Evolutionary conservation across 2,113 vertebrate species (phyloP).

Genomic region (Aplodontia rufa): DNA sequence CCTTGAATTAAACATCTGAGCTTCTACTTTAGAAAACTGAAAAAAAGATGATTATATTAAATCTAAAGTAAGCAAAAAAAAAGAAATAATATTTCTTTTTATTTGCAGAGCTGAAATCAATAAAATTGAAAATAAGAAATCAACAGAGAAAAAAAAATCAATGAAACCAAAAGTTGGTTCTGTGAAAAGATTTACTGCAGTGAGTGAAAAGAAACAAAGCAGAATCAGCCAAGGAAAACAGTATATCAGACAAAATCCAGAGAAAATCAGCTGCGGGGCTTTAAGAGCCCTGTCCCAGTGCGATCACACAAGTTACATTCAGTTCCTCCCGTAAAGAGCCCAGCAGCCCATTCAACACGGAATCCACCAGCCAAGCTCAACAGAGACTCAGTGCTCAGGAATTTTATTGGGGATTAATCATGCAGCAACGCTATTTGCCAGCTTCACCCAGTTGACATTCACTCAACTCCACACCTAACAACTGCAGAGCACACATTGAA

Average conservation of each 20-base stretch:
- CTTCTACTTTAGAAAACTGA: neutral
- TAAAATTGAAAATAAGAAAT: neutral
- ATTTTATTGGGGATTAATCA: neutral
- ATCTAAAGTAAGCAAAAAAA: conserved; percentile 1
- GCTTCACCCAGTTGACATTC: neutral
- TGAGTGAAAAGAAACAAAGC: neutral
- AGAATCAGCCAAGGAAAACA: neutral
- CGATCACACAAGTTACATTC: neutral
- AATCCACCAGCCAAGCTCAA: neutral
- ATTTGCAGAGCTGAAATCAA: neutral
- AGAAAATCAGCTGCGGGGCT: neutral
- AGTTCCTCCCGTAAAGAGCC: neutral
- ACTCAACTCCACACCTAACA: neutral
- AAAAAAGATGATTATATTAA: neutral
- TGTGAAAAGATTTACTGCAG: neutral
- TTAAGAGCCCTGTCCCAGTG: neutral
- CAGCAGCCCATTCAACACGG: neutral
- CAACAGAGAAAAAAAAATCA: conserved; percentile 31
- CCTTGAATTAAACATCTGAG: neutral
- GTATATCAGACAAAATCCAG: neutral
- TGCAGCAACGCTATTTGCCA: neutral
- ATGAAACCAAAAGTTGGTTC: neutral
- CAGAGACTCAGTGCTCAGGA: neutral
- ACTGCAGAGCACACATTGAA: neutral
- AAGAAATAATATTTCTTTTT: neutral